A percentile compares a stretch with the other conserved stretches of the same genome.
These are phyloP conservation scores for Perca flavescens DNA, from an alignment of 2,113 vertebrate species.

Conservation along the genomic window DNA sequence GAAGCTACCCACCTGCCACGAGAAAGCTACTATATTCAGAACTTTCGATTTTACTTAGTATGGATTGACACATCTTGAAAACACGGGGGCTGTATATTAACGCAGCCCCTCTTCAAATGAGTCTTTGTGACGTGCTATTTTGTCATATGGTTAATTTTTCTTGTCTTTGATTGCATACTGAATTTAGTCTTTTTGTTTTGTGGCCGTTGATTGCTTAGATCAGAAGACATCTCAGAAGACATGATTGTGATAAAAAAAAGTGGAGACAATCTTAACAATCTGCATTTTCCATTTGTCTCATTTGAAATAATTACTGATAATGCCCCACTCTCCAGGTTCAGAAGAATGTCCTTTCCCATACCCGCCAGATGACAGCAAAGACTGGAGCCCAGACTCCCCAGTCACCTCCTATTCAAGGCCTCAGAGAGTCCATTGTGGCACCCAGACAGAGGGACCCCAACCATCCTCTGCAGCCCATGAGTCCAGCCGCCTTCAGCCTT, in stretches of 20 bases:
- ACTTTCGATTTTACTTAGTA: conserved; percentile 48
- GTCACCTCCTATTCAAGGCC: conserved; percentile 80
- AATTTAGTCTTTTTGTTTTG: conserved; percentile 35
- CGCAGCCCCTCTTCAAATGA: conserved; percentile 5
- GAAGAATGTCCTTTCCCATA: conserved; percentile 90
- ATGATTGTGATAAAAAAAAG: background rate
- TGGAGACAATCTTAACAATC: background rate
- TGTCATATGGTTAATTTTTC: background rate
- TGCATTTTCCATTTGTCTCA: conserved; percentile 4
- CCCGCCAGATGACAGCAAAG: conserved; percentile 87
- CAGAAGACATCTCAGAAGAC: no score
- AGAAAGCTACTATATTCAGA: conserved; percentile 34
- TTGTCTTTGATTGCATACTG: background rate
- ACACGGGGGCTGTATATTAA: background rate
- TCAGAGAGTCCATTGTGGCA: conserved; percentile 86
- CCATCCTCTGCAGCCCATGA: conserved; percentile 60
- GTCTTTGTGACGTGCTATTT: conserved; percentile 23
- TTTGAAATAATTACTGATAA: background rate
- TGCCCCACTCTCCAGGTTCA: conserved; percentile 74
- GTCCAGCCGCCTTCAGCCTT: conserved; percentile 71
- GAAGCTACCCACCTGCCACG: conserved; percentile 55
- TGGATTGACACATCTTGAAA: background rate
- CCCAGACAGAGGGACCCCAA: conserved; percentile 89
- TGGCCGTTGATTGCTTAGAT: background rate
- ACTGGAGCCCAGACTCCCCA: conserved; percentile 90